Conservation (phyloP, 2,888 invertebrate genomes). For the Hirtodrosophila alboralis region DNA sequence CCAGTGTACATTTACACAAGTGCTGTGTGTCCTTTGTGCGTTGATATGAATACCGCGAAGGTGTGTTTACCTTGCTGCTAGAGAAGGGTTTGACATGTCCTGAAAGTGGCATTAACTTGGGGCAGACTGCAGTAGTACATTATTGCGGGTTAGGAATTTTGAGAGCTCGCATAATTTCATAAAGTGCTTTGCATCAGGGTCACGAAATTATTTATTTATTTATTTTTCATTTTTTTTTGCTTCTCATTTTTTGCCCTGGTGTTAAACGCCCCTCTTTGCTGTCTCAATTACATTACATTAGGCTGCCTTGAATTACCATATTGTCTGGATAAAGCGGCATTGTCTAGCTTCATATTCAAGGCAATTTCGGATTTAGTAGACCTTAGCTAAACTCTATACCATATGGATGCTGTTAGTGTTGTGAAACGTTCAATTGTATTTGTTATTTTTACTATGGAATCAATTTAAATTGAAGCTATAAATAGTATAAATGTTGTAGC, state of each 20-base stretch:
- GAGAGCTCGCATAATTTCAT: conserved; percentile 46
- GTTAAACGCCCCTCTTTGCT: conserved; percentile 46
- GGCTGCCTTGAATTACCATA: conserved; percentile 70
- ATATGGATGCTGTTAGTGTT: not conserved
- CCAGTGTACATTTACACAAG: not conserved
- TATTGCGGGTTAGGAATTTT: conserved; percentile 3
- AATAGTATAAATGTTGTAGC: too few relatives aligned
- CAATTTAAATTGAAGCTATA: too few relatives aligned
- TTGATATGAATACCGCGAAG: conserved; percentile 28
- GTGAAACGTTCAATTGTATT: too few relatives aligned
- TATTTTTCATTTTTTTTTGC: conserved; percentile 20
- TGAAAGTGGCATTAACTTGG: conserved; percentile 28
- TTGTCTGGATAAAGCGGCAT: conserved; percentile 62
- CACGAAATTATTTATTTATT: conserved; percentile 42
- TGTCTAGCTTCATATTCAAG: conserved; percentile 5
- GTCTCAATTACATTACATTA: conserved; percentile 73
- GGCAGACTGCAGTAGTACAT: conserved; percentile 1
- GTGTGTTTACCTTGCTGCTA: conserved; percentile 36
- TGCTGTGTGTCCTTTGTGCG: conserved; percentile 14
- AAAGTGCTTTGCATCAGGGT: conserved; percentile 34
- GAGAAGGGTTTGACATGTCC: conserved; percentile 58
- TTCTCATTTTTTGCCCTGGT: conserved; percentile 22
- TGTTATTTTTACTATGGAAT: too few relatives aligned
- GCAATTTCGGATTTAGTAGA: conserved; percentile 16
- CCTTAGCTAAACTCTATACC: conserved; percentile 9